Conservation (phyloP, 2,888 invertebrate species). For the Thereva unica region DNA sequence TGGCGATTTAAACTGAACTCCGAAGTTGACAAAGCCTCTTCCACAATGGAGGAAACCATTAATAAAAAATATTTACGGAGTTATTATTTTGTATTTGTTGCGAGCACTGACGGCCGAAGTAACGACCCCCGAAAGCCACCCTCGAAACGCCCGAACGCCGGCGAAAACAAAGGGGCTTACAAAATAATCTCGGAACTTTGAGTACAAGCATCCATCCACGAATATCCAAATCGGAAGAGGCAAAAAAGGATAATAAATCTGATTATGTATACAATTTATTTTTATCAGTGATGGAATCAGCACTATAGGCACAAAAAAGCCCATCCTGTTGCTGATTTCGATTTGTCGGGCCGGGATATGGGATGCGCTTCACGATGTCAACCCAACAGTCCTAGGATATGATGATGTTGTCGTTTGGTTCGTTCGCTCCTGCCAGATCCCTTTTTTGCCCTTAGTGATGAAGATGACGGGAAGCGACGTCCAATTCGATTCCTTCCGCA, state of each 20-base stretch:
- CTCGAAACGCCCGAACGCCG: background rate
- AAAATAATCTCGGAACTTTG: background rate
- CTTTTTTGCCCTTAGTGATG: conserved; percentile 27
- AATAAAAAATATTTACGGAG: too few relatives aligned
- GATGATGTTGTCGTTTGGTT: conserved; percentile 39
- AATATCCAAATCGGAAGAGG: conserved; percentile 17
- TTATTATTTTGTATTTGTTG: too few relatives aligned
- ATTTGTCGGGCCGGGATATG: conserved; percentile 32
- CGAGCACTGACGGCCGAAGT: too few relatives aligned
- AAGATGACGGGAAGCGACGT: conserved; percentile 45
- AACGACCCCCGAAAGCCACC: background rate
- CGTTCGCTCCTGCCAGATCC: conserved; percentile 32
- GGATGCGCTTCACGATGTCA: conserved; percentile 27
- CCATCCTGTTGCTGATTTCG: conserved; percentile 37
- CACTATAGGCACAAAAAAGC: conserved; percentile 34
- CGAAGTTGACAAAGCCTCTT: too few relatives aligned
- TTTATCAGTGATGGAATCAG: conserved; percentile 44
- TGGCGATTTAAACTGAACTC: too few relatives aligned
- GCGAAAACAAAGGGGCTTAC: background rate
- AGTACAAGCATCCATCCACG: conserved; percentile 6
- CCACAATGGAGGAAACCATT: too few relatives aligned
- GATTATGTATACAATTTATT: conserved; percentile 45
- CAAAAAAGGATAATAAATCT: conserved; percentile 44
- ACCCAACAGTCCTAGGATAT: conserved; percentile 27
- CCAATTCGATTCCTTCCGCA: conserved; percentile 58